Base-by-base conservation (phyloP, 53 echinoderm and acorn worm genomes). In the Echinarachnius parma region DNA sequence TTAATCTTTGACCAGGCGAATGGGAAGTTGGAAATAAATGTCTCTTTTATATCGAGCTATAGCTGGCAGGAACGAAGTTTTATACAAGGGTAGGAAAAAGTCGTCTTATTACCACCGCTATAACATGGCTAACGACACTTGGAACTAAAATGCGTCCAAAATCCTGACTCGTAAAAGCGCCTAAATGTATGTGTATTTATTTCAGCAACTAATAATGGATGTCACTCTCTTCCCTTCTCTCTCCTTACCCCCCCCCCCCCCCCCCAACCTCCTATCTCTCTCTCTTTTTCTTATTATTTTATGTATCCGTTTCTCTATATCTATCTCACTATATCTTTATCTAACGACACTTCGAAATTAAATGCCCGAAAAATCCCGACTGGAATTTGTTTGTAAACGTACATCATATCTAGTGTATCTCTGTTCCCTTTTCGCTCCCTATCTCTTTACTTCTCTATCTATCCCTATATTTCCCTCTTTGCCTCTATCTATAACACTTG, bases 1-100 rank as follows among this genome's bases (percentile, higher is more conserved):
- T 72, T 72, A 72, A 72, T 72, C 74, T 53, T 72, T 72, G 26
- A 72, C 74, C 57, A 72, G 36, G 56, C 34, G 46, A 23, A 45
- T 44, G 3, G 56, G 74, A 19, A 39, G 74, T 72, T 44, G 57
- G 74, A 72, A 56, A 72, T 72, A 72, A 72, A 72, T 72, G 39
- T 72, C n/a, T n/a, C n/a, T n/a, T 34, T 26, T 37, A 33, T 29
- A 11, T 33, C 18, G 19, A 46, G 29, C 23, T 29, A 5, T 3
- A 4, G 46, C 11, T 4, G 28, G 48, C 34, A 42, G 46, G 46
- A 46, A 65, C 26, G 36, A 65, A 46, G 46, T 27, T 45, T 23
- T 44, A 45, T 3, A 34, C 21, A 26, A 29, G 36, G 65, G n/a
- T 8, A 30, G 57, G 26, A 34, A 56, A 56, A 39, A 57, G 20